A percentile compares a stretch with the other conserved stretches of the same genome.
Evolutionary conservation across 2,888 invertebrate species (phyloP).

Genomic region (Machimus rusticus): DNA sequence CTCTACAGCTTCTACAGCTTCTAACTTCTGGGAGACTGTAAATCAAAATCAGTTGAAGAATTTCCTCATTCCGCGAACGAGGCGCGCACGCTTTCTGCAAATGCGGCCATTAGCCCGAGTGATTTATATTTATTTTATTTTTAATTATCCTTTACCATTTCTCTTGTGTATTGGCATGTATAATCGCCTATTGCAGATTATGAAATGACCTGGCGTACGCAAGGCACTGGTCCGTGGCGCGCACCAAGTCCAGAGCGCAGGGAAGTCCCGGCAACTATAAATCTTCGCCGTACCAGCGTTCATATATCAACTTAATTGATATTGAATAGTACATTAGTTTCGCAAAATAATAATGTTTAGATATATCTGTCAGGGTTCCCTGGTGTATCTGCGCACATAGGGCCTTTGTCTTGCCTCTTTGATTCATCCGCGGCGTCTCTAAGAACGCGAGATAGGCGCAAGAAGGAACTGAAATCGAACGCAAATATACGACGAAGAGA

Average conservation of each 20-base stretch:
- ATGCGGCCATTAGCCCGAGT: not conserved
- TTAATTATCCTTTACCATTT: constrained; percentile 8
- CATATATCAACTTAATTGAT: constrained; percentile 32
- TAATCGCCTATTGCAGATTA: not conserved
- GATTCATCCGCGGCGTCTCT: constrained; percentile 2
- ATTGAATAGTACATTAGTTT: constrained; percentile 32
- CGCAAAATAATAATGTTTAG: constrained; percentile 27
- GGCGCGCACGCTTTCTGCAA: not conserved
- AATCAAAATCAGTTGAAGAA: not conserved
- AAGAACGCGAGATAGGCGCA: not conserved
- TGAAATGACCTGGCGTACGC: constrained; percentile 4
- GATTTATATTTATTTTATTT: constrained; percentile 12
- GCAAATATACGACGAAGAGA: not conserved
- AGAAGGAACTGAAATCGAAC: not conserved
- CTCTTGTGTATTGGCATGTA: constrained; percentile 15
- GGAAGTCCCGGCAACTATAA: not conserved
- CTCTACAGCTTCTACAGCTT: not conserved
- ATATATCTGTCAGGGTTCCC: constrained; percentile 18
- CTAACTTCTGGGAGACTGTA: not conserved
- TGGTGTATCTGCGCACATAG: not conserved
- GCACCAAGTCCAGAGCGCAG: not conserved
- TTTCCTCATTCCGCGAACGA: constrained; percentile 7
- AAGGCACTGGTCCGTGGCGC: not conserved
- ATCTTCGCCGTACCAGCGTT: not conserved
- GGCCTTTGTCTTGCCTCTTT: constrained; percentile 18